A percentile compares a stretch with the other conserved stretches of the same genome.
These are phyloP conservation scores for Recurvirostra avosetta DNA, from an alignment of 2,113 vertebrate species.

Conservation along the genomic window DNA sequence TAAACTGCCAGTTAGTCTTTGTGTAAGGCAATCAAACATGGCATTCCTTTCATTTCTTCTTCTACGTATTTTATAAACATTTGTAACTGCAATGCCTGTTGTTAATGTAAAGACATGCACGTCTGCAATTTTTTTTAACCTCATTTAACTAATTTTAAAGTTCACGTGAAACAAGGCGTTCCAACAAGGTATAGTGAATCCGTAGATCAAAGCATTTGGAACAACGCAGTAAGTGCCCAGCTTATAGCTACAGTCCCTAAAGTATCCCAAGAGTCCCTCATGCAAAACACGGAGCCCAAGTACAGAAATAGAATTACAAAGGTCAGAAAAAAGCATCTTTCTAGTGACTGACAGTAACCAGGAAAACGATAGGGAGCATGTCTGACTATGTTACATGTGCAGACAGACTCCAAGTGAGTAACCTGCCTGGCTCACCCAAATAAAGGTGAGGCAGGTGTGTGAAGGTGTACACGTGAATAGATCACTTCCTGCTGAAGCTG, in stretches of 20 bases:
- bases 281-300: background rate
- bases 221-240: background rate
- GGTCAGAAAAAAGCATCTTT: background rate
- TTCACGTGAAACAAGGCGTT: background rate
- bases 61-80: background rate
- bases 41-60: background rate
- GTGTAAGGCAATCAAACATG: background rate
- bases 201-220: background rate
- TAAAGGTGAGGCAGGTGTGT: background rate
- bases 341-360: background rate
- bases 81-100: background rate
- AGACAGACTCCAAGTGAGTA: background rate
- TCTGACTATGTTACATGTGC: no score
- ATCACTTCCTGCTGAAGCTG: background rate
- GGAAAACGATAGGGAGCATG: background rate
- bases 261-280: background rate
- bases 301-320: background rate
- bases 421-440: background rate
- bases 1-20: background rate
- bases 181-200: background rate
- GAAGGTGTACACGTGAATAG: accelerated
- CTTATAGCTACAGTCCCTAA: background rate
- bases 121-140: background rate
- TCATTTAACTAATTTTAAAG: background rate
- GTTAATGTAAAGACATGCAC: background rate